phyloP scores from a whole-genome alignment of 23 tunicate species.

The Trididemnum clinides region DNA sequence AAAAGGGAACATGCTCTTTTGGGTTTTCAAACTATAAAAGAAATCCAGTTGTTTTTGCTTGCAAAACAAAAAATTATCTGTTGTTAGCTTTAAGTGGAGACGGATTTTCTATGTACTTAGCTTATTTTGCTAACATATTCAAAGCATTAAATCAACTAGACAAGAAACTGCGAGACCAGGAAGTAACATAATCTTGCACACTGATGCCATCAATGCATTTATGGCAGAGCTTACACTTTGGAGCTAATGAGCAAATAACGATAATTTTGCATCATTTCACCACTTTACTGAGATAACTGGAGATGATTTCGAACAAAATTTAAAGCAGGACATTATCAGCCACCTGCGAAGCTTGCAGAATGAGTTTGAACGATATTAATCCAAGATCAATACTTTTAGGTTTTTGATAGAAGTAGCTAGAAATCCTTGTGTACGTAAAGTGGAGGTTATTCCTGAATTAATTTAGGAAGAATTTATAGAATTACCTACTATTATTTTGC shows the following conservation, averaged over 20 bases:
- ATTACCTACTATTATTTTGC: constrained; percentile 51
- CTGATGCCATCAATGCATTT: too few relatives aligned
- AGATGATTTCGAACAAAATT: too few relatives aligned
- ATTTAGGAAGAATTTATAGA: constrained; percentile 43
- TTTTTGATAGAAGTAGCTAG: constrained; percentile 29
- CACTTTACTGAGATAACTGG: too few relatives aligned
- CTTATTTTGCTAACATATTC: too few relatives aligned
- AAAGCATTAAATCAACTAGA: too few relatives aligned
- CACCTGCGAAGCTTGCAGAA: background rate
- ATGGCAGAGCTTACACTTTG: background rate
- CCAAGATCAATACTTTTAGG: constrained; percentile 28
- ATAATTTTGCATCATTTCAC: too few relatives aligned
- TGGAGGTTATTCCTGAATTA: constrained; percentile 44
- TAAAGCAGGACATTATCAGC: too few relatives aligned
- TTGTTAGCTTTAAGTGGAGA: constrained; percentile 14
- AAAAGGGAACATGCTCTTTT: too few relatives aligned
- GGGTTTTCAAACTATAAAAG: background rate
- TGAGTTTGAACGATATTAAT: background rate
- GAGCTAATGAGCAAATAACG: background rate
- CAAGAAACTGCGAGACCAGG: too few relatives aligned
- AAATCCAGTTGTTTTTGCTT: constrained; percentile 41
- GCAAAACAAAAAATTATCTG: constrained; percentile 13
- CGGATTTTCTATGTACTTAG: constrained; percentile 23
- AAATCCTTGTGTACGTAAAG: constrained; percentile 27
- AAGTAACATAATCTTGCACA: too few relatives aligned